These are phyloP conservation scores for Brenthis ino DNA, from an alignment of 2,888 invertebrate genomes.

Conservation along the genomic window DNA sequence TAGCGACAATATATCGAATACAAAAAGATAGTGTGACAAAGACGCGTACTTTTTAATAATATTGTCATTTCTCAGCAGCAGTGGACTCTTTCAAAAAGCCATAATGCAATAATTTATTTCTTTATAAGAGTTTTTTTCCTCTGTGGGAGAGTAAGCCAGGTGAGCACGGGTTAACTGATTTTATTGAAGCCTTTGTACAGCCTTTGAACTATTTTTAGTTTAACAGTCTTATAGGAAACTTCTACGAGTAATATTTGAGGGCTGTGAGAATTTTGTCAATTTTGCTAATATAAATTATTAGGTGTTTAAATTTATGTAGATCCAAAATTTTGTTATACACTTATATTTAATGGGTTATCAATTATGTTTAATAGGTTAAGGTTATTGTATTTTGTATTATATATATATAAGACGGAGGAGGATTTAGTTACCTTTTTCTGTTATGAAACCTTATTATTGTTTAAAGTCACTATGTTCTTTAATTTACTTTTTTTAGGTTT, in stretches of 20 bases:
- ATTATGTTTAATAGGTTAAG: no score
- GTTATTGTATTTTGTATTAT: no score
- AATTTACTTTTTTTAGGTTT: no score
- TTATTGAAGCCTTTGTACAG: conserved; percentile 45
- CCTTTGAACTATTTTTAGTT: conserved; percentile 39
- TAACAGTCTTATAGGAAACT: conserved; percentile 18
- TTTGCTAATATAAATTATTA: neutral
- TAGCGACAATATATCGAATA: conserved; percentile 81
- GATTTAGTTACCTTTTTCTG: no score
- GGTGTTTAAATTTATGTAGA: neutral
- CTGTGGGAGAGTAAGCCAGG: conserved; percentile 75
- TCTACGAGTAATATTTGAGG: neutral
- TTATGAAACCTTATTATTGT: no score
- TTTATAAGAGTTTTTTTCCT: conserved; percentile 79
- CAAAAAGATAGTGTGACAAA: conserved; percentile 83
- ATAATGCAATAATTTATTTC: conserved; percentile 82
- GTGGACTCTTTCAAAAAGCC: conserved; percentile 82
- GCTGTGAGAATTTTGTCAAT: neutral
- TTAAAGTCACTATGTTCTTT: no score
- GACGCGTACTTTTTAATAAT: conserved; percentile 82
- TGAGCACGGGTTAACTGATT: conserved; percentile 75
- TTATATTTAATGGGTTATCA: no score
- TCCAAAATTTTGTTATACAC: neutral
- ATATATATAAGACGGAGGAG: no score
- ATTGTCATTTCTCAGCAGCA: conserved; percentile 83